A percentile compares a stretch with the other conserved stretches of the same genome.
Conservation (phyloP, 2,797 vertebrate genomes). For the Smutsia gigantea region DNA sequence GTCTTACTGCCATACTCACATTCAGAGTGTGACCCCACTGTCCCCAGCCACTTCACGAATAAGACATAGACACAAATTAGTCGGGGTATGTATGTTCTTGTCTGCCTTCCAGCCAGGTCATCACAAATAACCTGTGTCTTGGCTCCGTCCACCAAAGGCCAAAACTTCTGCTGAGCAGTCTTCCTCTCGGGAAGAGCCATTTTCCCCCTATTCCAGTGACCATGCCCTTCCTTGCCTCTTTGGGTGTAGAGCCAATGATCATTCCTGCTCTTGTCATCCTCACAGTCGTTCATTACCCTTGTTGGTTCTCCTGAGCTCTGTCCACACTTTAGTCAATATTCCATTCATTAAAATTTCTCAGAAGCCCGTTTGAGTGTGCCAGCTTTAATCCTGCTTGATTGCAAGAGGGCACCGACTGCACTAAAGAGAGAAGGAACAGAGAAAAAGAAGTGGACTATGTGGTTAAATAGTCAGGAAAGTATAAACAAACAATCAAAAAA, state of each 20-base stretch:
- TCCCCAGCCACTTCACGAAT: not conserved
- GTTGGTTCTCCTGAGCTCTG: not conserved
- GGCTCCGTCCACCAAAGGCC: not conserved
- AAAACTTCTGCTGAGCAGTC: fast-evolving
- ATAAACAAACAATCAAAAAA: not conserved
- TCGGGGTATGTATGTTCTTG: not conserved
- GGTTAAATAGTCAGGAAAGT: not conserved
- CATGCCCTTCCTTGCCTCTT: not conserved
- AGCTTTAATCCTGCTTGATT: not conserved
- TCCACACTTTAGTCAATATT: not conserved
- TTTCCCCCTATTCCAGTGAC: not conserved
- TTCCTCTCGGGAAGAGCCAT: not conserved
- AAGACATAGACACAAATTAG: too few species aligned
- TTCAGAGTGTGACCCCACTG: not conserved
- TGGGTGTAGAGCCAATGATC: too few species aligned
- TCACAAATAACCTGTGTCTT: not conserved
- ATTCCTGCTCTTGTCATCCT: not conserved
- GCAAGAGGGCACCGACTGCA: fast-evolving
- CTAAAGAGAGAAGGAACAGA: not conserved
- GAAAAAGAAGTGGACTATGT: not conserved
- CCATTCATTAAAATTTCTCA: not conserved
- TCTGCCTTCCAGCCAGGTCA: not conserved
- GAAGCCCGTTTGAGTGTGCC: not conserved
- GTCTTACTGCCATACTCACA: not conserved
- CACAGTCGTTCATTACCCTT: not conserved